A percentile compares a stretch with the other conserved stretches of the same genome.
phyloP scores from a whole-genome alignment of 2,888 invertebrate genomes.

The Drosophila falleni region DNA sequence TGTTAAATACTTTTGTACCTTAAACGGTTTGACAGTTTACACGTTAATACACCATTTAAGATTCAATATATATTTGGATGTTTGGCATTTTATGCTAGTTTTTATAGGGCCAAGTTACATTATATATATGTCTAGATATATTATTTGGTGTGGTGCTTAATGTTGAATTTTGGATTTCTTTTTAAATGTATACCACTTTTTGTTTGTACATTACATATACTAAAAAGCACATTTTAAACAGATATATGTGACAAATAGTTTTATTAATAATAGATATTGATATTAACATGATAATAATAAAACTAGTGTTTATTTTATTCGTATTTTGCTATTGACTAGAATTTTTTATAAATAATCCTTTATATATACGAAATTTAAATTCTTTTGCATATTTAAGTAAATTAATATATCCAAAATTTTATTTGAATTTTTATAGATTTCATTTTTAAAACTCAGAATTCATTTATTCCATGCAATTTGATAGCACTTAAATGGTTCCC shows the following conservation, averaged over 20 bases:
- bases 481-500: slow-evolving; percentile 24
- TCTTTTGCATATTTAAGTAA: neutral
- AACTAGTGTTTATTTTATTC: too few species aligned
- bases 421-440: slow-evolving; percentile 1
- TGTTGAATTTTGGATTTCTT: neutral
- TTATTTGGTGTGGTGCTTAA: neutral
- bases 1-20: slow-evolving; percentile 2
- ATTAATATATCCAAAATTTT: neutral
- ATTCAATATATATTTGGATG: neutral
- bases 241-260: neutral
- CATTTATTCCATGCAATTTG: neutral
- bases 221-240: neutral
- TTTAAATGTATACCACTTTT: neutral
- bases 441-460: neutral
- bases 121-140: neutral
- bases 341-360: neutral
- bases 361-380: neutral
- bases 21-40: slow-evolving; percentile 12
- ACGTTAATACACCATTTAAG: slow-evolving; percentile 3
- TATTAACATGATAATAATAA: too few species aligned
- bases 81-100: slow-evolving; percentile 1
- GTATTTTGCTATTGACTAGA: neutral
- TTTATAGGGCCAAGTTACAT: slow-evolving; percentile 10
- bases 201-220: too few species aligned
- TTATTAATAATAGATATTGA: too few species aligned